Base-by-base conservation (phyloP, 2,797 vertebrate species). In the Lates japonicus region DNA sequence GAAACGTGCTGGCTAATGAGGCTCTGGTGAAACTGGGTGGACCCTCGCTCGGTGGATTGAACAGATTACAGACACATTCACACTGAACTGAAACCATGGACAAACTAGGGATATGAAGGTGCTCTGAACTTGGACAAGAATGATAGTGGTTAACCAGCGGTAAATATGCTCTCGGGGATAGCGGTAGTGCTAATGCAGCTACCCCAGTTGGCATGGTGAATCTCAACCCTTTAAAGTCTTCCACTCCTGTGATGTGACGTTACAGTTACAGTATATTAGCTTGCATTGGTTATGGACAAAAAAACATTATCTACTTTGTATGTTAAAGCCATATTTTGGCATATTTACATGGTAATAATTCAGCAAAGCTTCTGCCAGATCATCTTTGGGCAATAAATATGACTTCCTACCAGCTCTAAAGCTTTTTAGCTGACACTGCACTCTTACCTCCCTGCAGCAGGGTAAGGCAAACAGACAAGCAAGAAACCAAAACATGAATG, bases 401-500 rank as follows among this genome's bases (percentile, higher is more conserved):
- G 11, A 64, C 59, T 74, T 70, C 14, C 52, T 68, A 37, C 22
- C 3, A 25, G 17, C 33, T 55, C 16, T n/a, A 44, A 61, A 41
- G 48, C 7, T 55, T 58, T 71, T 52, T 14, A 41, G 25, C 55
- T 73, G 65, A 63, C 49, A 52, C 20, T 59, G 52, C 63, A 46
- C 25, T 78, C 67, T 49, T 46, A 29, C 11, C 8, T 88, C 49
- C 37, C 57, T 68, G 41, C 1, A 6, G 54, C 48, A 60, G 20
- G 12, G 14, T 42, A 22, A 41, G 48, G 31, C 19, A 70, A 76
- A 72, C 31, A 75, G 22, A 72, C 54, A 80, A 48, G 51, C 44
- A 72, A 58, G 29, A 55, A 64, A 31, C 13, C 13, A 13, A 62
- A 76, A 66, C 39, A 71, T 52, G 54, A 71, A 73, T 62, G 49